Evolutionary conservation across 2,113 vertebrate species (phyloP), one percentile per base, ranked within the genome.

Genomic region (Perca fluviatilis): DNA sequence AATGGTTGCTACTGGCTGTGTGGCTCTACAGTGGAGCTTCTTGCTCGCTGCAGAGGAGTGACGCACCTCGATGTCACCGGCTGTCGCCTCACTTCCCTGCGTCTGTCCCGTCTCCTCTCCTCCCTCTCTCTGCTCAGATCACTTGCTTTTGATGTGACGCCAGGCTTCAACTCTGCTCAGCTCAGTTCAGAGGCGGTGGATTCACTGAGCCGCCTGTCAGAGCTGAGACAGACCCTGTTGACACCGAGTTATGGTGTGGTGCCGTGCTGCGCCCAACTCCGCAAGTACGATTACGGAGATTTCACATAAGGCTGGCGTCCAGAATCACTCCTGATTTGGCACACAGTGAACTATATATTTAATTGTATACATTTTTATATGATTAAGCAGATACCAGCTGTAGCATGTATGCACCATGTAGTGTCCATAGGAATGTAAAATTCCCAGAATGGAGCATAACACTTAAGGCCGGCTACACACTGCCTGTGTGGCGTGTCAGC

Each of bases 1-100:
- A 96, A 97, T 0, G 97, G 98, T 49, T 99, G 98, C 93, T 99
- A 99, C 64, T 99, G 98, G 98, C 89, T 99, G 77, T 92, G 96
- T 0, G 95, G 95, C 30, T 87, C 95, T 16, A 96, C 96, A 0
- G 78, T 98, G 5, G 97, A 99, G 54, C 93, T 95, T 0, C 87
- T 98, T 1, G 94, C 94, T 0, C 96, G 95, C 36, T 99, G 98
- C 94, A 95, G 93, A 57, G 91, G 93, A 77, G 94, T 99, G 91
- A 96, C 97, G 0, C 96, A 95, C 58, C 95, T 99, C n/a, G 97
- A 98, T 86, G 88, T 99, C 43, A 97, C 96, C 0, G 98, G 98
- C 72, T 99, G 98, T 81, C 96, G 93, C 21, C 21, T 99, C 88
- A 97, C 97, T 13, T 96, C 97, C 0, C 76, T 97, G 30, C 96